Evolutionary conservation across 1,140 invertebrate species (phyloP), one percentile per base, ranked within the genome.

Genomic region (Wiebesia pumilae): DNA sequence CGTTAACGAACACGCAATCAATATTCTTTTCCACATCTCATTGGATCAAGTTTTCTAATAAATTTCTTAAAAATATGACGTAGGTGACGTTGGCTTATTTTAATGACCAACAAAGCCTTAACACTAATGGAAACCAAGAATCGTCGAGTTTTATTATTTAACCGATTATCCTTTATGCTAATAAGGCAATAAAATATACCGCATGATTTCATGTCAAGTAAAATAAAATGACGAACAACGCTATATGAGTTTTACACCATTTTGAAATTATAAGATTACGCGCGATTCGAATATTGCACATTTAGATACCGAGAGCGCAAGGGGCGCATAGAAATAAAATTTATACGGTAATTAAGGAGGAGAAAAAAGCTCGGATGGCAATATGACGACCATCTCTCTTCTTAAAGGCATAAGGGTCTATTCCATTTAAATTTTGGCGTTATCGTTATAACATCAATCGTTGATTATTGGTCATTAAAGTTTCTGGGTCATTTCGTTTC

Each of bases 91-190:
- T 38, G 33, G 21, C 14, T 38, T 40, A 71, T 71, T 71, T 62
- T 38, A 71, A 71, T 6, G 21, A 38, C 40, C 35, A 21, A 35
- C 40, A 71, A 71, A 38, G 19, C 69, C 19, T 69, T 69, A 69
- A 38, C 33, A 3, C 4, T n/a, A n/a, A 27, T 19, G 19, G 14
- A 71, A 21, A 4, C 1, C 16, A 38, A 12, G 19, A 38, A 16
- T 38, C 21, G 35, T 9, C 3, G 21, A 71, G 69, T 71, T 71
- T 71, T 30, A 38, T 71, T 21, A 21, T 38, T 71, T 1, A 71
- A 71, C 69, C 14, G 33, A 71, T 71, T 75, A 75, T 75, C 9
- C 71, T 43, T 43, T 75, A 75, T 75, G 40, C 38, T 75, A 43
- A 75, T 43, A 10, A 75, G 71, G 19, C 71, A n/a, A 43, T 43